phyloP scores from a whole-genome alignment of 2,888 invertebrate species.

The Ptilodon capucinus region DNA sequence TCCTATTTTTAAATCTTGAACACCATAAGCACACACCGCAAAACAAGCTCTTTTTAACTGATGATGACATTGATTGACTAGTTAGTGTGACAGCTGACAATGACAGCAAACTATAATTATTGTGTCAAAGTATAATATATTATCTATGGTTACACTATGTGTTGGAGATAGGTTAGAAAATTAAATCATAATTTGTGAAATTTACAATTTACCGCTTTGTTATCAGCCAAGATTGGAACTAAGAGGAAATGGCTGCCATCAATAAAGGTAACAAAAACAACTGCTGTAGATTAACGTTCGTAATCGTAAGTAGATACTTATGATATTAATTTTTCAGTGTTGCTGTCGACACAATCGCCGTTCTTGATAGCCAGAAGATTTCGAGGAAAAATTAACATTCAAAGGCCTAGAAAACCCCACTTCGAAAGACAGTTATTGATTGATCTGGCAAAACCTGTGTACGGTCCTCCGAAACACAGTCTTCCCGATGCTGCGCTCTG shows the following conservation, averaged over 20 bases:
- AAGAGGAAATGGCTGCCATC: constrained; percentile 15
- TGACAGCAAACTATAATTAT: too few species aligned
- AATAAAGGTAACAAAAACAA: constrained; percentile 20
- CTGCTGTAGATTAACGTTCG: not conserved
- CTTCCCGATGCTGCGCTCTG: constrained; percentile 80
- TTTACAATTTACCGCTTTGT: too few species aligned
- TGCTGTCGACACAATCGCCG: constrained; percentile 65
- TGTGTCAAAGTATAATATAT: too few species aligned
- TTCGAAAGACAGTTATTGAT: constrained; percentile 86
- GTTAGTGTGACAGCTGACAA: too few species aligned
- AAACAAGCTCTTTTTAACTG: too few species aligned
- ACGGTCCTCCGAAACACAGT: constrained; percentile 66
- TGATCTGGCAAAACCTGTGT: constrained; percentile 85
- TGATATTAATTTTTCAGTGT: constrained; percentile 50
- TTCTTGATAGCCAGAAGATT: constrained; percentile 84
- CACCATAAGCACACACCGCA: too few species aligned
- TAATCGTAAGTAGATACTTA: not conserved
- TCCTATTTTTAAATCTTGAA: too few species aligned
- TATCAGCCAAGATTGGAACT: not conserved
- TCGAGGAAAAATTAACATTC: constrained; percentile 90
- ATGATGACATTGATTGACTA: too few species aligned
- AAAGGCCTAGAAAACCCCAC: constrained; percentile 87
- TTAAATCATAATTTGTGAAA: too few species aligned
- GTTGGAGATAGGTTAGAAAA: too few species aligned
- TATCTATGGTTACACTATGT: too few species aligned